Evolutionary conservation across 1,140 invertebrate genomes (phyloP), one percentile per base, ranked within the genome.

Genomic region (Neelides sp.): DNA sequence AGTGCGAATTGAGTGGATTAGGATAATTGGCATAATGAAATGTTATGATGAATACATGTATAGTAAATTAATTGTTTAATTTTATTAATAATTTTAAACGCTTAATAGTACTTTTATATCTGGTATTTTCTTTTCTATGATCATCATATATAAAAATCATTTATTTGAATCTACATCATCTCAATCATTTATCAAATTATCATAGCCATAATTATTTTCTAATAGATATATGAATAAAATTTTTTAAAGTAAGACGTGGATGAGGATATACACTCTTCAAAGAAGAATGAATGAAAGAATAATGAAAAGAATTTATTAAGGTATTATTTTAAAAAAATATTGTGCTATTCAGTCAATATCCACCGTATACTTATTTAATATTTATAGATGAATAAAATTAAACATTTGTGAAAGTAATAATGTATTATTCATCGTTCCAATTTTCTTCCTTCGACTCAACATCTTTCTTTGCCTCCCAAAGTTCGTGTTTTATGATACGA

Each of bases 401-500:
- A 8, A 8, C n/a, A 32, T 32, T 32, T 32, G 7, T 13, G 7
- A n/a, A 8, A 32, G 7, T 32, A 8, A n/a, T 32, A 32, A n/a
- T 8, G n/a, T 10, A 2, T 36, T 36, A 12, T 15, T 48, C 47
- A 5, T 48, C 23, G 3, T 48, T 36, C 47, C 47, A 48, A 26
- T 48, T 48, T 40, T 48, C 47, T 26, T 48, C 47, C 19, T 40
- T 40, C 27, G 17, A n/a, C 30, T 34, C 13, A 22, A 17, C 19
- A 23, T 28, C 3, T 41, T 22, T 13, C 15, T 46, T 10, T 8
- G 28, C 35, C 26, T 48, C 17, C 28, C 24, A 48, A 10, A 58
- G 37, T 41, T 44, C 49, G 32, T 54, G 51, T 32, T 32, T 22
- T 8, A 60, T 37, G 19, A 58, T 57, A 4, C 58, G 51, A 37